phyloP scores from a whole-genome alignment of 2,113 vertebrate genomes.

The Rhizomys pruinosus region DNA sequence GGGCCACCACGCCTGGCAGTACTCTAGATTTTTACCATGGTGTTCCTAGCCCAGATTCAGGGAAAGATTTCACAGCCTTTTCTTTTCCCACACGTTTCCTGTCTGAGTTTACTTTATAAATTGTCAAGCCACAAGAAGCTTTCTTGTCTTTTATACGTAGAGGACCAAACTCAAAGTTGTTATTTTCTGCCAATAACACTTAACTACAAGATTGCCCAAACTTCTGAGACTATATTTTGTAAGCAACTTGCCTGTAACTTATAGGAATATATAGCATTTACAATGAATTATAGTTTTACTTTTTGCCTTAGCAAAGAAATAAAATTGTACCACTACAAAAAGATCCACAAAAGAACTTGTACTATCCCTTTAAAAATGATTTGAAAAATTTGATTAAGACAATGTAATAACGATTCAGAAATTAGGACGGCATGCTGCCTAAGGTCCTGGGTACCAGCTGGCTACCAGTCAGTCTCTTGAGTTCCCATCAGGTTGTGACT shows the following conservation, averaged over 20 bases:
- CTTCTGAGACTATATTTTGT: constrained; percentile 54
- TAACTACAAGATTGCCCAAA: constrained; percentile 66
- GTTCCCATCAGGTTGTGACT: background rate
- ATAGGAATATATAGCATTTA: constrained; percentile 34
- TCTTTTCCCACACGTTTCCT: background rate
- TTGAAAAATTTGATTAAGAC: constrained; percentile 9
- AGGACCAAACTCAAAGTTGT: constrained; percentile 42
- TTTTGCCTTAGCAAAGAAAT: constrained; percentile 51
- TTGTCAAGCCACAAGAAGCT: constrained; percentile 57
- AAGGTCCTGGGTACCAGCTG: background rate
- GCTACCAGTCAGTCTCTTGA: background rate
- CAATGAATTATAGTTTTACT: constrained; percentile 56
- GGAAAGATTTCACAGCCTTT: constrained; percentile 13
- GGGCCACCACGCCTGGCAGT: no score
- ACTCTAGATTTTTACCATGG: background rate
- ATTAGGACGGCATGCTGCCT: background rate
- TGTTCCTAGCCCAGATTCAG: background rate
- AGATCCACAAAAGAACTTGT: background rate
- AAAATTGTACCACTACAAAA: constrained; percentile 44
- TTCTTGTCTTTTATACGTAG: constrained; percentile 58
- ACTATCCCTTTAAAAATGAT: background rate
- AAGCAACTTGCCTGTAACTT: constrained; percentile 42
- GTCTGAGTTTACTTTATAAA: constrained; percentile 56
- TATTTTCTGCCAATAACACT: constrained; percentile 55
- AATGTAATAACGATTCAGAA: background rate